Base-by-base conservation (phyloP, 2,888 invertebrate genomes). In the Chrysomela aeneicollis region DNA sequence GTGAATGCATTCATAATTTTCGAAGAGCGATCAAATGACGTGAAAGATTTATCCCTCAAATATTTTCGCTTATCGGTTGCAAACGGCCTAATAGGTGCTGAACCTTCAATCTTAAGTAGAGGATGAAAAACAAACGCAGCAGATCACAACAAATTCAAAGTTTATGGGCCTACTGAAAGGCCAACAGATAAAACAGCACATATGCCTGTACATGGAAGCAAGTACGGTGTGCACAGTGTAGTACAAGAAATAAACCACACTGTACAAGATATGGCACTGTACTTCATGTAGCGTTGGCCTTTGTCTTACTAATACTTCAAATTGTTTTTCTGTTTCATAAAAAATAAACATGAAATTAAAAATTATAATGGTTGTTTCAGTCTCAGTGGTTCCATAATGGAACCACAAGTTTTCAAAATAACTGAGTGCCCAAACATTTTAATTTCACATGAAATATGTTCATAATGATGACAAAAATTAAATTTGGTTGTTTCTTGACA, bases 151-250 rank as follows among this genome's bases (percentile, higher is more conserved):
- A 46, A 60, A 19, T 59, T 59, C 17, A 49, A 49, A 22, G 17
- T 35, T 10, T 15, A 1, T 6, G 60, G 51, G 32, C 51, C 52
- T 52, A 17, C 32, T 30, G 52, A 53, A 61, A 46, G 52, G 42
- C 19, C 46, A 26, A 53, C 21, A 19, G 47, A 61, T 61, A 18
- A 32, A 37, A 37, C 37, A 9, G 46, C 15, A n/a, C 60, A 61
- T 53, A 22, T 61, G 37, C 60, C 60, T 17, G 42, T 61, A 26
- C 60, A 61, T 46, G 60, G 60, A 17, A 61, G 26, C 5, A 51
- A 15, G 51, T 32, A 15, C 37, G 52, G 22, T 61, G 52, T 61
- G 49, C 52, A 19, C 37, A 52, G 15, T 61, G 60, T 26, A 61
- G 53, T 30, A 61, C 26, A 22, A 18, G 19, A 8, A 12, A 42